Base-by-base conservation (phyloP, 2,888 invertebrate genomes). In the Hydroisotoma schaefferi region DNA sequence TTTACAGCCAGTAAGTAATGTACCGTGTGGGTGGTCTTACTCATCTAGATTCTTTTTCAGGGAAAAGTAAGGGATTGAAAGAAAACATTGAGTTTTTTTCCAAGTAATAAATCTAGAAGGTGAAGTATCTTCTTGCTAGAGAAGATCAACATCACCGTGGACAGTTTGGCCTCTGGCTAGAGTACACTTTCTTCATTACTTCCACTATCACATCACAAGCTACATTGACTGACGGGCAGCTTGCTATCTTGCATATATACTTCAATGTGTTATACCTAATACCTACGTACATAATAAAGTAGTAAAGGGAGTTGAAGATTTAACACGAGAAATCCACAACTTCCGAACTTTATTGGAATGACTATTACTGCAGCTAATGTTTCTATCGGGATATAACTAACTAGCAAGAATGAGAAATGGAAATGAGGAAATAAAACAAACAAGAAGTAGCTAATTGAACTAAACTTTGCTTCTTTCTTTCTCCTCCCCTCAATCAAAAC, bases 151-250 rank as follows among this genome's bases (percentile, higher is more conserved):
- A 5, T 25, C 25, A 23, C 25, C 18, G 48, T 48, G 53, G 40
- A 27, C 43, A 40, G 53, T 53, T 53, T 53, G 26, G 26, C 40
- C 53, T 25, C 2, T 53, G 43, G 40, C 27, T 28, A 49, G 40
- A 25, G n/a, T 25, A 46, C 23, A 53, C 53, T 53, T 53, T 53
- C 53, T 53, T 53, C 53, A 53, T 53, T 53, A 53, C 53, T 53
- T 53, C 53, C 53, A 53, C 53, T 23, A 53, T 53, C 53, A 2
- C 52, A 52, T 52, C 52, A 52, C 23, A 46, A 18, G 15, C 40
- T 18, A 40, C 46, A 46, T 28, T 49, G 52, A 52, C 22, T 52
- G 52, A 52, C 52, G 37, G 52, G 10, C 6, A 52, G 37, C 4
- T 20, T 40, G 40, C n/a, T n/a, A n/a, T n/a, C n/a, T n/a, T n/a